These are phyloP conservation scores for Cactoblastis cactorum DNA, from an alignment of 2,888 invertebrate genomes.

Conservation along the genomic window DNA sequence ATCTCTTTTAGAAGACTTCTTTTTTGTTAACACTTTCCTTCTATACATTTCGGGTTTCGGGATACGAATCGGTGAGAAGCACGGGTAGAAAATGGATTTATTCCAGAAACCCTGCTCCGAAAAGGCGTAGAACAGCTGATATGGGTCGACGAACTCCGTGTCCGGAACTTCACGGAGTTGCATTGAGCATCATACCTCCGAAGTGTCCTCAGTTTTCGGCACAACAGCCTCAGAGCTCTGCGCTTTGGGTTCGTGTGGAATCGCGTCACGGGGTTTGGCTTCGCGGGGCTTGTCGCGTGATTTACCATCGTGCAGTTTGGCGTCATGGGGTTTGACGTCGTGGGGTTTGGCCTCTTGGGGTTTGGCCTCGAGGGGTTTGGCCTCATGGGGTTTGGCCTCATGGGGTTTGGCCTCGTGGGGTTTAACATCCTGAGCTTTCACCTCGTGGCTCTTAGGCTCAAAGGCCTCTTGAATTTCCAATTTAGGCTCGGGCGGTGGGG, in stretches of 20 bases:
- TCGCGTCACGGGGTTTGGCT: conserved; percentile 13
- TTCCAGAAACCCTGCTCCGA: conserved; percentile 23
- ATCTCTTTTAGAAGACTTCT: background rate
- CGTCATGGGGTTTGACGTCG: background rate
- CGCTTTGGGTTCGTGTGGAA: conserved; percentile 23
- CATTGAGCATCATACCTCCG: conserved; percentile 20
- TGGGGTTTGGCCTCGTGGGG: background rate
- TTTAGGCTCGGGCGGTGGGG: background rate
- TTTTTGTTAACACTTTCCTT: background rate
- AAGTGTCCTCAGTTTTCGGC: conserved; percentile 39
- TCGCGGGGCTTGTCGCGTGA: background rate
- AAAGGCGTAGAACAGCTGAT: conserved; percentile 21
- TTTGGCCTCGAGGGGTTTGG: background rate
- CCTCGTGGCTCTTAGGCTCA: background rate
- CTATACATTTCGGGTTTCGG: background rate
- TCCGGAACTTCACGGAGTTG: background rate
- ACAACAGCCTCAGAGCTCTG: conserved; percentile 31
- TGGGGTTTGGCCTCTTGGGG: background rate
- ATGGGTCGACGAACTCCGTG: conserved; percentile 18
- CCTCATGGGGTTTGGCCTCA: background rate
- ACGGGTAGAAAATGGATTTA: conserved; percentile 17
- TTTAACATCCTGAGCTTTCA: too few species aligned
- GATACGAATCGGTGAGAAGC: conserved; percentile 1
- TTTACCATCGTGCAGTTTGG: background rate
- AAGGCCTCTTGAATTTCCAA: background rate